Evolutionary conservation across 2,888 invertebrate species (phyloP).

Genomic region (Elaeidobius kamerunicus): DNA sequence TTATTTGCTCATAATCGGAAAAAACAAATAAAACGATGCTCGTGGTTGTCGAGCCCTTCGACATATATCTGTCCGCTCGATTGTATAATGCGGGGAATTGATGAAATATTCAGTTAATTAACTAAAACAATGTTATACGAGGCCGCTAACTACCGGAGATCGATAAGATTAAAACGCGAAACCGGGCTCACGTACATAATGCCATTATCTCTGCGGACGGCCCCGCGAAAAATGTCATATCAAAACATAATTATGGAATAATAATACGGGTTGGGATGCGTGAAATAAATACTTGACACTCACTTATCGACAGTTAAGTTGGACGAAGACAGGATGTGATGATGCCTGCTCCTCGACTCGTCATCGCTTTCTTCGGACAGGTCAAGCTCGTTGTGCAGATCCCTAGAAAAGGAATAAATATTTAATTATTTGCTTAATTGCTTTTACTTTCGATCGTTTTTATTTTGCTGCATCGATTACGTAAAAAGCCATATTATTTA

Average conservation of each 20-base stretch:
- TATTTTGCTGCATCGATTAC: neutral
- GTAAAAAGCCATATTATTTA: neutral
- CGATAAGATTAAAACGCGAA: no score
- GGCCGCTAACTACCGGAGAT: constrained; percentile 13
- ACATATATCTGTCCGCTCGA: neutral
- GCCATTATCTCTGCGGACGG: no score
- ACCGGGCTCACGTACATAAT: no score
- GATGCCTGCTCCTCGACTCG: constrained; percentile 50
- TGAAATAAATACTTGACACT: constrained; percentile 32
- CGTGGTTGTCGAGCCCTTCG: no score
- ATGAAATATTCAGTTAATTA: constrained; percentile 18
- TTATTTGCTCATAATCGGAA: no score
- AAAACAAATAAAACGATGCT: no score
- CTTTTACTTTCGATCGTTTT: neutral
- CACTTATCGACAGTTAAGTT: constrained; percentile 49
- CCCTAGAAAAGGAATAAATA: constrained; percentile 47
- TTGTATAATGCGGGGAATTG: constrained; percentile 3
- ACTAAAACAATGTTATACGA: constrained; percentile 18
- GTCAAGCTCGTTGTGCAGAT: constrained; percentile 65
- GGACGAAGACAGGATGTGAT: constrained; percentile 38
- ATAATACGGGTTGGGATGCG: no score
- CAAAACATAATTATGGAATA: neutral
- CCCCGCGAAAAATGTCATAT: no score
- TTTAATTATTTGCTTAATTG: neutral
- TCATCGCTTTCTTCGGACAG: constrained; percentile 78